Conservation (phyloP, 2,113 vertebrate species). For the Dolichallabes microphthalmus region DNA sequence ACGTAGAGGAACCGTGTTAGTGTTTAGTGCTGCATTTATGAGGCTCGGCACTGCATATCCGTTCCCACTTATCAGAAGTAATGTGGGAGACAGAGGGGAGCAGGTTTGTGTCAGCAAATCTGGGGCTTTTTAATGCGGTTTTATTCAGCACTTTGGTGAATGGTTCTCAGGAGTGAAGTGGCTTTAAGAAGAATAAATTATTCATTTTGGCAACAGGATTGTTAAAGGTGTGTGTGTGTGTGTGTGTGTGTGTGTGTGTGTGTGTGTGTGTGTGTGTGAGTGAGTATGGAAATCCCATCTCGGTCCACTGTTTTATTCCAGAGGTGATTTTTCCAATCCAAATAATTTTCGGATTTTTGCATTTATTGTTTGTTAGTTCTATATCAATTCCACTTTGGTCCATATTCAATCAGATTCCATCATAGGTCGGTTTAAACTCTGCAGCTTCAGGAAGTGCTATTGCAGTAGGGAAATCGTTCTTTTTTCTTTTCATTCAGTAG, state of each 20-base stretch:
- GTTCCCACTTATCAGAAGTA: slow-evolving; percentile 33
- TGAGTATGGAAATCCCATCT: neutral
- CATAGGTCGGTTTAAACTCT: neutral
- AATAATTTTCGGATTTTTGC: neutral
- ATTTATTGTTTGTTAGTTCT: neutral
- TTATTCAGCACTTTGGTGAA: slow-evolving; percentile 52
- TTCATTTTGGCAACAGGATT: slow-evolving; percentile 53
- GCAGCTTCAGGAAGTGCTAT: neutral
- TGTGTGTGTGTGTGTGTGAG: neutral
- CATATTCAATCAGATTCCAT: slow-evolving; percentile 9
- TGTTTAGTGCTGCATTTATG: slow-evolving; percentile 44
- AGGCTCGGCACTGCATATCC: slow-evolving; percentile 6
- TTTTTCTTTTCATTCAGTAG: slow-evolving; percentile 13
- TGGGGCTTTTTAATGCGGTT: slow-evolving; percentile 50
- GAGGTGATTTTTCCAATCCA: slow-evolving; percentile 10
- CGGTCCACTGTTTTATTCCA: slow-evolving; percentile 11
- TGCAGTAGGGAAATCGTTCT: slow-evolving; percentile 19
- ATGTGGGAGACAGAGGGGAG: slow-evolving; percentile 32
- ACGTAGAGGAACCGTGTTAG: neutral
- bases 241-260: neutral
- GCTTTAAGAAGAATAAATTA: slow-evolving; percentile 48
- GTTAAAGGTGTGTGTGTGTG: slow-evolving; percentile 14
- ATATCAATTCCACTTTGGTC: neutral
- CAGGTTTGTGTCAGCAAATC: slow-evolving; percentile 45
- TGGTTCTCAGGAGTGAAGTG: slow-evolving; percentile 51